Base-by-base conservation (phyloP, 2,797 vertebrate genomes). In the Sternarchorhynchus goeldii region DNA sequence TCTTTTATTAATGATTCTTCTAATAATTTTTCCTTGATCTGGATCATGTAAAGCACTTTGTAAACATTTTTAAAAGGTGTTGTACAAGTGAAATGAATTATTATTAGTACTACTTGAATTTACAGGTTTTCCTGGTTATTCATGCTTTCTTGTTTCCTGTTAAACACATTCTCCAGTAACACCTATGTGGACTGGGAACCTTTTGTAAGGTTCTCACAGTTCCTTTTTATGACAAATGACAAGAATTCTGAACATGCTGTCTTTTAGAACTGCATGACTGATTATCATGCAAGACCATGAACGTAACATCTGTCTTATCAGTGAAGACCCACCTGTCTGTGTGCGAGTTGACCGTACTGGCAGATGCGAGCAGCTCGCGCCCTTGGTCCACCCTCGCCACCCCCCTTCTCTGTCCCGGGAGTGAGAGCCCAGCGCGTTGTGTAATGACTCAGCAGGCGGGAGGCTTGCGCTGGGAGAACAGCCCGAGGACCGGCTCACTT, bases 401-500 rank as follows among this genome's bases (percentile, higher is more conserved):
- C 60, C 53, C 36, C 34, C 31, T 18, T 34, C 34, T 68, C 55
- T 66, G 32, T 45, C 45, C 6, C 0, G 50, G 56, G 62, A 66
- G 69, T 6, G 21, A 50, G 39, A 59, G 53, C 65, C 29, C 31
- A 36, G 31, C 50, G 63, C 77, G 69, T 74, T 78, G 68, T 4
- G 0, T 81, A 72, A 82, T 86, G 85, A 86, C 85, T 86, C 85
- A 86, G 82, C 85, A 77, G 63, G 73, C 65, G 63, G 65, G 73
- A 78, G 77, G 41, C 67, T 45, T 74, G 50, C 76, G 75, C 66
- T 57, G 68, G 76, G 32, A 79, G 53, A 59, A 58, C 45, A 74
- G 53, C 16, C 56, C 20, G 2, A 50, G 45, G 45, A 3, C 45
- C 45, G 55, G 77, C 72, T 75, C 60, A 58, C 12, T 39, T 0